Percentiles rank a stretch among this genome's conserved stretches.
phyloP scores from a whole-genome alignment of 2,113 vertebrate genomes.

The Gobiocypris rarus region DNA sequence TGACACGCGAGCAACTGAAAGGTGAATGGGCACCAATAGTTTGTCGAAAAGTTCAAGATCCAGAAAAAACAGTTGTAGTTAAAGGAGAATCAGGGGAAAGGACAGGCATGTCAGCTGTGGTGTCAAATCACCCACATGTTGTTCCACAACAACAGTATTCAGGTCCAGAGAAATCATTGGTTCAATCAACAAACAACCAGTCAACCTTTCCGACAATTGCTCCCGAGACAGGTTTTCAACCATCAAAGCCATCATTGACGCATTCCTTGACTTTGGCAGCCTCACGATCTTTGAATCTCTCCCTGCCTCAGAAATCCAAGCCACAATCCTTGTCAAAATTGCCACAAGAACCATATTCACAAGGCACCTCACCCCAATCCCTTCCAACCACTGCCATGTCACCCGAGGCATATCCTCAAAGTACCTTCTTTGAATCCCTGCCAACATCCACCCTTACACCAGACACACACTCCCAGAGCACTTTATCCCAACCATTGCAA shows the following conservation, averaged over 20 bases:
- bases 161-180: background rate
- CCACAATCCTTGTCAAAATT: background rate
- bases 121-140: background rate
- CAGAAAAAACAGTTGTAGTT: background rate
- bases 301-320: background rate
- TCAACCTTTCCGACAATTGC: background rate
- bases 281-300: slow-evolving; percentile 6
- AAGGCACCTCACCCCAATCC: background rate
- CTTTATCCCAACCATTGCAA: slow-evolving; percentile 16
- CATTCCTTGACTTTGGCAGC: slow-evolving; percentile 13
- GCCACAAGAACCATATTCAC: background rate
- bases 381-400: background rate
- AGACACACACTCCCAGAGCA: slow-evolving; percentile 45
- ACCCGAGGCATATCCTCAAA: background rate
- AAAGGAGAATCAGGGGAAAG: background rate
- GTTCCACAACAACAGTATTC: background rate
- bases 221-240: slow-evolving; percentile 9
- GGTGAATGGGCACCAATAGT: slow-evolving; percentile 40
- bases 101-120: background rate
- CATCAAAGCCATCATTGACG: slow-evolving; percentile 50
- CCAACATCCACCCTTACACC: slow-evolving; percentile 51
- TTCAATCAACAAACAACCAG: slow-evolving; percentile 10
- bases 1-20: slow-evolving; percentile 62
- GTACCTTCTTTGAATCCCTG: slow-evolving; percentile 2
- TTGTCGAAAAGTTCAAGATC: slow-evolving; percentile 38